Base-by-base conservation (phyloP, 1,140 invertebrate genomes). In the Brachionus sp. region DNA sequence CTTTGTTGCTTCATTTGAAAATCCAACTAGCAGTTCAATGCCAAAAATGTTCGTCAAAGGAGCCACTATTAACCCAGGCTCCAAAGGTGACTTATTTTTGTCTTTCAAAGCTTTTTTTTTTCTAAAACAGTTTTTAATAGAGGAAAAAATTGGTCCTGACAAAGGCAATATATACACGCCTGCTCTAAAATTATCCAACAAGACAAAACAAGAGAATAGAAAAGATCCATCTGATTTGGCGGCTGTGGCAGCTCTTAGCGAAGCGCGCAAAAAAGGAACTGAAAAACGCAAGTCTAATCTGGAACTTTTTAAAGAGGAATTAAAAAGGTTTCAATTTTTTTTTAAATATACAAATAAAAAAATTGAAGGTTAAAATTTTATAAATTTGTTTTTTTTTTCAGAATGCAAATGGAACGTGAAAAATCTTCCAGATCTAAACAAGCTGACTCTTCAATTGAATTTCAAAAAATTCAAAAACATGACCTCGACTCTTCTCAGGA, bases 271-370 rank as follows among this genome's bases (percentile, higher is more conserved):
- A 86, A 91, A 93, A 77, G 84, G 42, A 53, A 33, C 35, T 44
- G 93, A 95, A 85, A 96, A 96, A 86, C 96, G 95, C 87, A 98
- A 98, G 87, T 98, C 94, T 85, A 98, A 99, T 90, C 90, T 99
- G 78, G 97, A 99, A 88, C 88, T 95, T 2, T 98, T 98, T 86
- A 98, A 98, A 89, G 96, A 98, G 84, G 89, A 89, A 85, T 83
- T 89, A 6, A 89, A 89, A 86, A 84, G 85, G 88, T 89, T 12
- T n/a, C 9, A 16, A 16, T 12, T 39, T n/a, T 35, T n/a, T 68
- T 68, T 29, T 13, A 25, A 25, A 25, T 33, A 35, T 39, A n/a
- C n/a, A n/a, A n/a, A n/a, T 29, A 5, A 73, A 33, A 77, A 82
- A 77, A 7, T 10, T n/a, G n/a, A n/a, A n/a, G n/a, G n/a, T n/a